Percentiles rank a stretch among this genome's conserved stretches.
These are phyloP conservation scores for Bucorvus abyssinicus DNA, from an alignment of 2,797 vertebrate species.

Conservation along the genomic window DNA sequence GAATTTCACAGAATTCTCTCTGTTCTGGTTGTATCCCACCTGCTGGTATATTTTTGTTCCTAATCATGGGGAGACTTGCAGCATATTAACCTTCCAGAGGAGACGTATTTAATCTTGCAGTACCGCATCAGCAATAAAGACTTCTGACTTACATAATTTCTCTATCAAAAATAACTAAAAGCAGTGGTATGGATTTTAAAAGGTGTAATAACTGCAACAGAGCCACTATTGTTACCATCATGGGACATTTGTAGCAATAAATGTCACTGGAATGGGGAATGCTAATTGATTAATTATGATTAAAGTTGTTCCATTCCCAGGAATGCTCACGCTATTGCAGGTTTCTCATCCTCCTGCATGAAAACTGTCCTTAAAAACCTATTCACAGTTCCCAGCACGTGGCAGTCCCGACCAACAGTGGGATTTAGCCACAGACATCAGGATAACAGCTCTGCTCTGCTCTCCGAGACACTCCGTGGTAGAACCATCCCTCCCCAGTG, in stretches of 20 bases:
- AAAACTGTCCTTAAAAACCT: not conserved
- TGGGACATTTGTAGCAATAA: not conserved
- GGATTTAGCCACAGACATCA: not conserved
- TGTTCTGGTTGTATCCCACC: slow-evolving; percentile 56
- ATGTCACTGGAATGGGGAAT: not conserved
- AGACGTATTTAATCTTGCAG: slow-evolving; percentile 45
- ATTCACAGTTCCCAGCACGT: not conserved
- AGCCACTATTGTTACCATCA: not conserved
- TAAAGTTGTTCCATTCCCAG: not conserved
- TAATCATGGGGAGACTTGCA: slow-evolving; percentile 53
- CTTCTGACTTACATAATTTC: not conserved
- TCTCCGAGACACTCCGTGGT: not conserved
- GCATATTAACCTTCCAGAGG: slow-evolving; percentile 52
- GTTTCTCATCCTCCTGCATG: not conserved
- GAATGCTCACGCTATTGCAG: not conserved
- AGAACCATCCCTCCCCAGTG: not conserved
- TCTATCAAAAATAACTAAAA: not conserved
- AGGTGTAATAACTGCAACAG: not conserved
- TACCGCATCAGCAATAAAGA: not conserved
- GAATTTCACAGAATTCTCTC: slow-evolving; percentile 40
- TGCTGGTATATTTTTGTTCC: slow-evolving; percentile 65
- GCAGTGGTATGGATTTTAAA: not conserved
- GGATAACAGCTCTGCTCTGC: not conserved
- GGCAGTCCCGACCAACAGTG: not conserved
- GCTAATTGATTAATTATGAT: not conserved